Evolutionary conservation across 2,797 vertebrate genomes (phyloP), one percentile per base, ranked within the genome.

Genomic region (Columba guinea): DNA sequence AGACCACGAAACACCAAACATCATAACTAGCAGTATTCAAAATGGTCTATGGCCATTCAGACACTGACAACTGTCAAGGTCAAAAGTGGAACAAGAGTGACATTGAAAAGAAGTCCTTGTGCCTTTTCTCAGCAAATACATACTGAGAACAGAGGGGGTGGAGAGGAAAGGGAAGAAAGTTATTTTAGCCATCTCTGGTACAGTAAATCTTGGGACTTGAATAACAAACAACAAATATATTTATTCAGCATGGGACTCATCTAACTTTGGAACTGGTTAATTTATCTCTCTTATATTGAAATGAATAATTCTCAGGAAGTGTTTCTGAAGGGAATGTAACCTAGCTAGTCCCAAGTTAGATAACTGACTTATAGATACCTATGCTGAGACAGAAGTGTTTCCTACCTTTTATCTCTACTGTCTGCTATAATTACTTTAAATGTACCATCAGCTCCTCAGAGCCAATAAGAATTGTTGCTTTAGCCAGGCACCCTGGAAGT

Each of bases 171-270:
- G 60, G 68, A 94, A 92, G 35, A 44, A 76, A 90, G 62, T 76
- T 93, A 92, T 96, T 96, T 92, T 94, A 81, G 67, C 84, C 30
- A 46, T 94, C 62, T 27, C 49, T 37, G 11, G n/a, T 84, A 84
- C 84, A 73, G 27, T 78, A 94, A 91, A 78, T 84, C 53, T 64
- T 70, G 64, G 68, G 32, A 85, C 49, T 32, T 55, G 52, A 84
- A 84, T 69, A 91, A 78, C 27, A 87, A 85, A 58, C 4, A 87
- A 80, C 24, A 71, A 75, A 89, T 84, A 39, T 11, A 84, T 62
- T 77, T 80, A 64, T 84, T 81, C 65, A 76, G 55, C 3, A 0
- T 95, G 88, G 86, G 84, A 83, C 52, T 67, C 27, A 28, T 60
- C 70, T 95, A 93, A 95, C 48, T 94, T 90, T 63, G 56, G 74